Conservation (phyloP, 2,797 vertebrate genomes). For the Euthynnus affinis region DNA sequence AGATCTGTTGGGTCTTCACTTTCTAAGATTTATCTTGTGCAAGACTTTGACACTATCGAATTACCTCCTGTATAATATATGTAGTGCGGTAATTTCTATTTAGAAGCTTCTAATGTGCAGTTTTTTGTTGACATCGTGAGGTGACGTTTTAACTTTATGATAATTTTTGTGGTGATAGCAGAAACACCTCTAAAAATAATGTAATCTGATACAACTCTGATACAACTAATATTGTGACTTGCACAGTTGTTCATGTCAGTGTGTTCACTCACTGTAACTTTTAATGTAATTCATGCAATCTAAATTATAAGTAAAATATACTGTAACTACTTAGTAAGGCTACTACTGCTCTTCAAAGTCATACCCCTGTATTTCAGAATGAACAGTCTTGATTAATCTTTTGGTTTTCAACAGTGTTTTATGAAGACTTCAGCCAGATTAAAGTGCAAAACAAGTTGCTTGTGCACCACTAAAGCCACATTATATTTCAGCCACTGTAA, state of each 20-base stretch:
- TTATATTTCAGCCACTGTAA: constrained; percentile 17
- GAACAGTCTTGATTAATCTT: too few species aligned
- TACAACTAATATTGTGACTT: too few species aligned
- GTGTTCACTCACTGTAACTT: background rate
- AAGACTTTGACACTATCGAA: background rate
- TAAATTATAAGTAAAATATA: constrained; percentile 4
- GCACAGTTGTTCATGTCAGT: background rate
- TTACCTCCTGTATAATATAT: background rate
- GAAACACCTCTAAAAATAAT: background rate
- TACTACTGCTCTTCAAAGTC: background rate
- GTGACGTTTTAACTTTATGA: background rate
- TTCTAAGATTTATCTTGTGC: background rate
- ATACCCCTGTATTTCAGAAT: background rate
- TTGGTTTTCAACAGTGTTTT: background rate
- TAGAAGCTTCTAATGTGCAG: background rate
- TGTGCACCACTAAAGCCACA: constrained; percentile 8
- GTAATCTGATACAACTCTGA: background rate
- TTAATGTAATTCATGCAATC: background rate
- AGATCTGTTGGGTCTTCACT: background rate
- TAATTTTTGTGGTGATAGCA: background rate
- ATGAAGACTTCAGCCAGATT: background rate
- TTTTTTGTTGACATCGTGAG: constrained; percentile 1
- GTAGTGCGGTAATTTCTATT: background rate
- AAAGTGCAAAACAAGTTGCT: constrained; percentile 8
- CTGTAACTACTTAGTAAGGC: background rate